Evolutionary conservation across 1,140 invertebrate species (phyloP).

Genomic region (Helicoverpa armigera): DNA sequence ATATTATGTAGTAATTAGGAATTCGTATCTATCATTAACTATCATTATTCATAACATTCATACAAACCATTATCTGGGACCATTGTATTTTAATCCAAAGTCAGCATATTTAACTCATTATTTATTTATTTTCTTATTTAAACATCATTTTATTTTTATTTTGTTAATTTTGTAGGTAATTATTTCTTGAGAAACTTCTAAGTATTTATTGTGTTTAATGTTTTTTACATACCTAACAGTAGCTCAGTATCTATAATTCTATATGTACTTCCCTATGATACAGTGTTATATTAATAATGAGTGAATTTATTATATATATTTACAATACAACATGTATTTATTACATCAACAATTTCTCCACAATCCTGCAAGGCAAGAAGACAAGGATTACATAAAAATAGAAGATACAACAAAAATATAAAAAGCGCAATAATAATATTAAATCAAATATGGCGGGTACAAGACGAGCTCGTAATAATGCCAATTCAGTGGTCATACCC

Average conservation of each 20-base stretch:
- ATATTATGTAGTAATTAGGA: background rate
- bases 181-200: background rate
- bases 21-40: background rate
- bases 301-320: conserved; percentile 40
- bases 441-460: conserved; percentile 67
- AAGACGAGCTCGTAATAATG: conserved; percentile 80
- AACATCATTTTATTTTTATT: background rate
- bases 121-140: background rate
- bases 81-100: conserved; percentile 14
- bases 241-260: background rate
- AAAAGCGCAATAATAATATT: conserved; percentile 47
- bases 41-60: background rate
- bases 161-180: background rate
- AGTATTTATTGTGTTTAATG: background rate
- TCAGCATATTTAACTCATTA: conserved; percentile 17
- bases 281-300: conserved; percentile 30
- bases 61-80: conserved; percentile 9
- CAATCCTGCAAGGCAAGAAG: conserved; percentile 58
- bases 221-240: background rate
- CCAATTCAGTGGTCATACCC: conserved; percentile 75
- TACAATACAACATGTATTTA: conserved; percentile 54
- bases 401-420: conserved; percentile 55
- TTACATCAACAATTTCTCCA: conserved; percentile 58
- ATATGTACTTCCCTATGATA: conserved; percentile 15
- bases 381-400: conserved; percentile 39